phyloP scores from a whole-genome alignment of 2,113 vertebrate species.

The Rhagologus leucostigma region DNA sequence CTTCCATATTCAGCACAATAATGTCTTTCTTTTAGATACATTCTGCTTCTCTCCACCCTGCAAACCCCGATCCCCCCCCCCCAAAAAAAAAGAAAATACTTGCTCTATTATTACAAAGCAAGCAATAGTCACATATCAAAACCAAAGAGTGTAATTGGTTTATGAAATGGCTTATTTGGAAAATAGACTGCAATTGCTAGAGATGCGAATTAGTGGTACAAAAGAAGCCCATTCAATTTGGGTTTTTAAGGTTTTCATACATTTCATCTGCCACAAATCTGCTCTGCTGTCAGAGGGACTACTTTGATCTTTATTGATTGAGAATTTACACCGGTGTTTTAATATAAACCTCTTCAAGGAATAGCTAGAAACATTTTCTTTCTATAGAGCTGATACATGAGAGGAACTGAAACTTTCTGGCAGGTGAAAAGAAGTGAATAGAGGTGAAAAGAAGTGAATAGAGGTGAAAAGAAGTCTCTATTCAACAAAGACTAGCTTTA shows the following conservation, averaged over 20 bases:
- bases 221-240: background rate
- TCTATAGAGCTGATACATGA: background rate
- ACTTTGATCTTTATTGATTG: background rate
- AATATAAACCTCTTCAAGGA: background rate
- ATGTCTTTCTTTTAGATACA: background rate
- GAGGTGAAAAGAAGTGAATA: background rate
- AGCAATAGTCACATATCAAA: background rate
- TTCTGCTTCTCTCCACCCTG: background rate
- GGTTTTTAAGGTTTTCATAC: background rate
- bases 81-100: background rate
- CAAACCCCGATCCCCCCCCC: fast-evolving
- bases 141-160: background rate
- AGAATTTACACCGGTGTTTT: background rate
- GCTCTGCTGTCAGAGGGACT: background rate
- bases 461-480: background rate
- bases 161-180: background rate
- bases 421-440: background rate
- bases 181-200: background rate
- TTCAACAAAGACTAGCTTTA: background rate
- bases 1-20: background rate
- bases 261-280: background rate
- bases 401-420: background rate
- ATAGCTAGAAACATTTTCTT: background rate
- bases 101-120: background rate
- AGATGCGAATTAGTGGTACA: background rate